Evolutionary conservation across 2,888 invertebrate genomes (phyloP).

Genomic region (Stenurella melanura): DNA sequence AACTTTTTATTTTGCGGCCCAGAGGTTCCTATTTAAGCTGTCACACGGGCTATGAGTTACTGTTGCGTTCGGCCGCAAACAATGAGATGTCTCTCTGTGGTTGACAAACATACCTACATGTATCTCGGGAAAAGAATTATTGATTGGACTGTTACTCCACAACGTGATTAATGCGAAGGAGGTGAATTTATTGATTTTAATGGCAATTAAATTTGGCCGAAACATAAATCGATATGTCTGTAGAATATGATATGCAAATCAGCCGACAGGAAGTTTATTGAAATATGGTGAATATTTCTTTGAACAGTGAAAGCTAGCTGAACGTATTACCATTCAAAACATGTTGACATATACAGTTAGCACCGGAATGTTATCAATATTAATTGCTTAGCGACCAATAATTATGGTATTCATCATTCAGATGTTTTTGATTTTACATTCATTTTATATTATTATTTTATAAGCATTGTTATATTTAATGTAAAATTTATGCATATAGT

Average conservation of each 20-base stretch:
- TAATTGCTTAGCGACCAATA: constrained; percentile 16
- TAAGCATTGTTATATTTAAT: not conserved
- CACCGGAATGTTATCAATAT: constrained; percentile 17
- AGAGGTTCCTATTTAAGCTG: constrained; percentile 38
- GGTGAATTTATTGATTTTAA: constrained; percentile 43
- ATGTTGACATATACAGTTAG: constrained; percentile 25
- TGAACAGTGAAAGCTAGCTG: constrained; percentile 41
- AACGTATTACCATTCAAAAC: constrained; percentile 32
- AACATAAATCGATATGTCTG: constrained; percentile 44
- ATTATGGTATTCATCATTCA: constrained; percentile 23
- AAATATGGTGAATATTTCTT: constrained; percentile 43
- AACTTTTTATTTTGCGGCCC: constrained; percentile 34
- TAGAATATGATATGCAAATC: constrained; percentile 45
- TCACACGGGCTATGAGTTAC: constrained; percentile 44
- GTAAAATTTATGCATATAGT: not conserved
- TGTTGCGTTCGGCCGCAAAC: constrained; percentile 39
- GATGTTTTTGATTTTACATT: not conserved
- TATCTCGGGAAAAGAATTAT: constrained; percentile 41
- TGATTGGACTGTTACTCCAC: constrained; percentile 36
- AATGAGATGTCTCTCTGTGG: constrained; percentile 47
- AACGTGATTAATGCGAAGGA: constrained; percentile 40
- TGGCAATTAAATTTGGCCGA: constrained; percentile 44
- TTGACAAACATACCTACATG: constrained; percentile 49
- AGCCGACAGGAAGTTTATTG: constrained; percentile 45
- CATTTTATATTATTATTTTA: not conserved